Percentiles rank a stretch among this genome's conserved stretches.
phyloP scores from a whole-genome alignment of 2,888 invertebrate species.

The Agrotis exclamationis region DNA sequence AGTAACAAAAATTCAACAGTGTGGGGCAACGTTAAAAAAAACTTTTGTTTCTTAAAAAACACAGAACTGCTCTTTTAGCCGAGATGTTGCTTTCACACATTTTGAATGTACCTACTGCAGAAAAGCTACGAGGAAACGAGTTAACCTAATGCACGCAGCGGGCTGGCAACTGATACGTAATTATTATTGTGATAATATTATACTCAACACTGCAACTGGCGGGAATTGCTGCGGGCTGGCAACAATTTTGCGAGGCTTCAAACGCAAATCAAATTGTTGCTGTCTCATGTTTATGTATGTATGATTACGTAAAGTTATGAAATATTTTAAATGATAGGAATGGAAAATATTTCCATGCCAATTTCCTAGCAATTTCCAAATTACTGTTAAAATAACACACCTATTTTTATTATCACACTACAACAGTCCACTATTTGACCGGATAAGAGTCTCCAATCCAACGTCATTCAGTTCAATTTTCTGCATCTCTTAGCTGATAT shows the following conservation, averaged over 20 bases:
- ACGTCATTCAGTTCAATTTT: too few species aligned
- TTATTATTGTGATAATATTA: slow-evolving; percentile 31
- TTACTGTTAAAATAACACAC: too few species aligned
- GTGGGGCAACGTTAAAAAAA: too few species aligned
- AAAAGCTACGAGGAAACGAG: slow-evolving; percentile 12
- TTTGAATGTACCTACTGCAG: not conserved
- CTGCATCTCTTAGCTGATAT: too few species aligned
- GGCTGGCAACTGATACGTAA: slow-evolving; percentile 13
- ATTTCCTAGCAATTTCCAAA: too few species aligned
- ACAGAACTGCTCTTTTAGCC: too few species aligned
- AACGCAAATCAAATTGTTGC: slow-evolving; percentile 1
- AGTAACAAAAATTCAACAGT: too few species aligned
- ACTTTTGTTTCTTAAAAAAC: too few species aligned
- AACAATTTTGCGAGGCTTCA: not conserved
- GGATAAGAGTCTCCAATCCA: too few species aligned
- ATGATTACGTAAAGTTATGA: too few species aligned
- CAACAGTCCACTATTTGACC: too few species aligned
- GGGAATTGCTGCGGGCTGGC: not conserved
- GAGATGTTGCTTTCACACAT: slow-evolving; percentile 16
- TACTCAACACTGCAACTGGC: not conserved
- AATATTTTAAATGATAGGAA: not conserved
- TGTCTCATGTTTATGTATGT: not conserved
- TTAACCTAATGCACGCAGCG: slow-evolving; percentile 5
- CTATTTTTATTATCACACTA: too few species aligned
- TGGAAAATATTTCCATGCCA: not conserved